phyloP scores from a whole-genome alignment of 1,140 invertebrate species.

The Sipha flava region DNA sequence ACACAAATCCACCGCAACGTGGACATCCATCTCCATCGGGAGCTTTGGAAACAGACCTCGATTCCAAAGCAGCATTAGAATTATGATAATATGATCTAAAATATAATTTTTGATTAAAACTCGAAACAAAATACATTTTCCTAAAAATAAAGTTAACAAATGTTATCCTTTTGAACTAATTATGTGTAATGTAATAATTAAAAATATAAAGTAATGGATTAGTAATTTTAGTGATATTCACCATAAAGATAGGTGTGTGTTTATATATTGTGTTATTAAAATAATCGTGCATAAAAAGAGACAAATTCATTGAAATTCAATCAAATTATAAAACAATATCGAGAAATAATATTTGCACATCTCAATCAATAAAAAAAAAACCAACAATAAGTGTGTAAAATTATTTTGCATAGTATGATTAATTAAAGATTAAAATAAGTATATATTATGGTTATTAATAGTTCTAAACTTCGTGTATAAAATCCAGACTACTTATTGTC shows the following conservation, averaged over 20 bases:
- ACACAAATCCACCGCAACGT: slow-evolving; percentile 82
- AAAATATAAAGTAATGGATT: neutral
- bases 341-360: neutral
- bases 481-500: no score
- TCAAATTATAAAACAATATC: neutral
- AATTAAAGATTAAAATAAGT: neutral
- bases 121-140: neutral
- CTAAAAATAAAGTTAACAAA: neutral
- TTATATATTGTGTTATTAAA: neutral
- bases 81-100: neutral
- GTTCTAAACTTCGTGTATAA: no score
- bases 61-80: slow-evolving; percentile 53
- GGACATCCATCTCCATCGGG: slow-evolving; percentile 81
- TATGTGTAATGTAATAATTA: neutral
- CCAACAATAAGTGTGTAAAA: neutral
- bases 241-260: neutral
- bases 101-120: neutral
- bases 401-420: neutral
- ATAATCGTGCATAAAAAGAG: neutral
- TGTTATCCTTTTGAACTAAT: neutral
- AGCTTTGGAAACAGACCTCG: slow-evolving; percentile 68
- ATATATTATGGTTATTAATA: neutral
- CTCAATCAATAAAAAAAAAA: neutral
- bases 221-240: neutral
- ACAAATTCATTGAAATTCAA: neutral